These are phyloP conservation scores for Tokudaia tokunoshimensis DNA, from an alignment of 2,797 vertebrate genomes.

Conservation along the genomic window DNA sequence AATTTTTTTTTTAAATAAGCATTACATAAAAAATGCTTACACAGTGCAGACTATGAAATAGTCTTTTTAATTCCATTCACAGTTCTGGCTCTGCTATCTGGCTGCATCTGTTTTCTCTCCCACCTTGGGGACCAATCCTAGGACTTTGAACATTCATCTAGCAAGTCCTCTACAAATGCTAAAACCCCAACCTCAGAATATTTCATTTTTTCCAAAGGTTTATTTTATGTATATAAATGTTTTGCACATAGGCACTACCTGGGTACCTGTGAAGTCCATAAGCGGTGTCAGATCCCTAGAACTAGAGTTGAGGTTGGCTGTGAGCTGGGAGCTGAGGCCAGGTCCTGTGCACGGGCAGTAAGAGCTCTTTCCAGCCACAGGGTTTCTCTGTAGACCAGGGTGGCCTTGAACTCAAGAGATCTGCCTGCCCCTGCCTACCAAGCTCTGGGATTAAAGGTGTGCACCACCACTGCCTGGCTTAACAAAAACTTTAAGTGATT, in stretches of 20 bases:
- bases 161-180: not conserved
- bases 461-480: not conserved
- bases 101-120: not conserved
- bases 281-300: not conserved
- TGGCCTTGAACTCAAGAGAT: not conserved
- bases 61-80: not conserved
- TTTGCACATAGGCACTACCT: not conserved
- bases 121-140: not conserved
- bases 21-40: not conserved
- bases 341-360: not conserved
- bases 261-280: not conserved
- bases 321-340: not conserved
- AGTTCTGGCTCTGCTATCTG: not conserved
- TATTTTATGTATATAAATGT: not conserved
- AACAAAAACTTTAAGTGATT: slow-evolving; percentile 25
- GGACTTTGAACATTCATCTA: not conserved
- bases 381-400: not conserved
- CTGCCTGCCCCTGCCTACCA: not conserved
- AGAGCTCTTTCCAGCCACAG: not conserved
- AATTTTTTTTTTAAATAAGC: slow-evolving; percentile 21
- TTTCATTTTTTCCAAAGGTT: not conserved
- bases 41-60: slow-evolving; percentile 29
- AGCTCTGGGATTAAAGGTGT: not conserved
- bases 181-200: not conserved
- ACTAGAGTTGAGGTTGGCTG: not conserved